Evolutionary conservation across 2,888 invertebrate species (phyloP), one percentile per base, ranked within the genome.

Genomic region (Empis stercorea): DNA sequence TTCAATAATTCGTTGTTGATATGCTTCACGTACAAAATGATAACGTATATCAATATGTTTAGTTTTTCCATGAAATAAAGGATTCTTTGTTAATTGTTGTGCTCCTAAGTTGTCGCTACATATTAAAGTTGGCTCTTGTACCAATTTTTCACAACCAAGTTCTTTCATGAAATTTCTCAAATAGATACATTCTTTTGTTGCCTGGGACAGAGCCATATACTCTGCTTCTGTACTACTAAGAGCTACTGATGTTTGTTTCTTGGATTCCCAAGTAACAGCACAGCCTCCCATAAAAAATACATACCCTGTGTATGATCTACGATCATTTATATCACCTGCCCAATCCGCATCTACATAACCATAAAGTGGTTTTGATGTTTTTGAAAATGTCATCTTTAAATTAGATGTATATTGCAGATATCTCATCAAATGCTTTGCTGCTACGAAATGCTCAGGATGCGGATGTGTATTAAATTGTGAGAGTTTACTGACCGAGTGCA

Each of bases 281-380:
- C 42, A 30, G 34, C 44, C 44, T 27, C 13, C 36, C 10, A 43
- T 43, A 15, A 41, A 30, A 41, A 49, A 49, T 11, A 39, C 36
- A 14, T 30, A 46, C n/a, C 46, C 49, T n/a, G 38, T 46, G 17
- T 43, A 44, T n/a, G 48, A 45, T 30, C 32, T 41, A n/a, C 42
- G 34, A 17, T 42, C 44, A 44, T 13, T 32, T 36, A n/a, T 39
- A 30, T 41, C 40, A 34, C 46, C 34, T 4, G 41, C 43, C 47
- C 47, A 47, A 45, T 48, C 48, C 11, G 47, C 50, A 43, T 50
- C 50, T 27, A 41, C 39, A 44, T 17, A 47, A 20, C 27, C 40
- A 17, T 13, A 16, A 2, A 47, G 9, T 14, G 2, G 34, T 10
- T 38, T 13, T 7, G 17, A 30, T 23, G 2, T 38, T 15, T 34